Conservation (phyloP, 2,113 vertebrate genomes). For the Pelecanoides urinatrix region DNA sequence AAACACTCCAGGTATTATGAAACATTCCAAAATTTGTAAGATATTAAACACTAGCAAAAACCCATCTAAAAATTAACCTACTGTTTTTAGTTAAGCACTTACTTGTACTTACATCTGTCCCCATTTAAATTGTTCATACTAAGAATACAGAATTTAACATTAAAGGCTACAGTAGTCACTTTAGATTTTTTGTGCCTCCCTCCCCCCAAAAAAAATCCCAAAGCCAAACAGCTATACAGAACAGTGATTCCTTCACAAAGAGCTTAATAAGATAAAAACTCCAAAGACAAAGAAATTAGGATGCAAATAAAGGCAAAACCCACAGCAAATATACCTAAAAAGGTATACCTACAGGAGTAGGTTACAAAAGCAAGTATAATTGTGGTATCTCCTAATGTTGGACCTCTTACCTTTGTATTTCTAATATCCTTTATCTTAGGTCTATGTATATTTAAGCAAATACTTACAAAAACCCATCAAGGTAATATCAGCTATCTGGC, state of each 20-base stretch:
- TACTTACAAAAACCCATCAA: background rate
- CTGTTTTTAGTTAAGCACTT: background rate
- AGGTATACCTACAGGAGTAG: background rate
- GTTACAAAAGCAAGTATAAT: background rate
- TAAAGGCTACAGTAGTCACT: background rate
- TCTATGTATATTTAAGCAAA: background rate
- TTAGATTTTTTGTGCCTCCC: background rate
- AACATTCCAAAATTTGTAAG: background rate
- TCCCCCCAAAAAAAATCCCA: rapidly evolving
- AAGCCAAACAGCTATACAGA: background rate
- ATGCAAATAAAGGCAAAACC: background rate
- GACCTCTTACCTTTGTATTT: background rate
- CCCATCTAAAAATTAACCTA: background rate
- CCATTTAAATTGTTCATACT: background rate
- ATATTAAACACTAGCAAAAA: background rate
- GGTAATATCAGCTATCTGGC: background rate
- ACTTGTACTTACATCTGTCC: background rate
- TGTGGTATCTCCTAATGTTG: background rate
- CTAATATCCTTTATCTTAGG: background rate
- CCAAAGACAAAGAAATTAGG: background rate
- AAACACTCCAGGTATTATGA: background rate
- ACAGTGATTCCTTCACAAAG: background rate
- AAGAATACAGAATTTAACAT: background rate
- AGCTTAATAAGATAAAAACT: background rate
- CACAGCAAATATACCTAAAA: background rate